Evolutionary conservation across 2,888 invertebrate genomes (phyloP).

Genomic region (Tenodera sinensis): DNA sequence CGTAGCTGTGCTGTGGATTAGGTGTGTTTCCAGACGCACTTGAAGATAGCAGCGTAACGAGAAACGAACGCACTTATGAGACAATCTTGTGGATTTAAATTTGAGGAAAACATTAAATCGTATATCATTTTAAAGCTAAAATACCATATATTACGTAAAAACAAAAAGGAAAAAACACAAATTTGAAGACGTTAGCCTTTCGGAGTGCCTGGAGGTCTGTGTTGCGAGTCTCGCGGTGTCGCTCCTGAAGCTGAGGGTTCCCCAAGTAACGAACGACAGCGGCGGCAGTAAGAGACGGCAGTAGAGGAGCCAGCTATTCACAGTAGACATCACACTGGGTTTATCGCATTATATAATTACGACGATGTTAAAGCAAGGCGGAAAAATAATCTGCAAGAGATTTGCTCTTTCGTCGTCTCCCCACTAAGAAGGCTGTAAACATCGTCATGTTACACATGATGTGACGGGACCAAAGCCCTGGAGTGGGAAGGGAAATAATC

Average conservation of each 20-base stretch:
- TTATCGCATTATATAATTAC: conserved; percentile 2
- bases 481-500: background rate
- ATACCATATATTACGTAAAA: too few species aligned
- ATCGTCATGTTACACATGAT: background rate
- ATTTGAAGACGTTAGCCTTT: too few species aligned
- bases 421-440: background rate
- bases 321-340: background rate
- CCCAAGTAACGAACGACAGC: background rate
- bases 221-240: too few species aligned
- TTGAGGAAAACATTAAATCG: too few species aligned
- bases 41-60: too few species aligned
- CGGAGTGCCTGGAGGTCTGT: too few species aligned
- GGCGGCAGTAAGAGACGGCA: background rate
- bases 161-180: too few species aligned
- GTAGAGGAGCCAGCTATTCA: background rate
- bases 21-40: too few species aligned
- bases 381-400: background rate
- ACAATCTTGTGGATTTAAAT: too few species aligned
- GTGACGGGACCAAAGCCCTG: background rate
- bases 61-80: too few species aligned
- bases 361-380: background rate
- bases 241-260: background rate
- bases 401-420: background rate
- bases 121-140: too few species aligned
- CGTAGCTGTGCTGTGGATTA: too few species aligned